Base-by-base conservation (phyloP, 64 coral and sea anemone genomes). In the Catalaphyllia jardinei region DNA sequence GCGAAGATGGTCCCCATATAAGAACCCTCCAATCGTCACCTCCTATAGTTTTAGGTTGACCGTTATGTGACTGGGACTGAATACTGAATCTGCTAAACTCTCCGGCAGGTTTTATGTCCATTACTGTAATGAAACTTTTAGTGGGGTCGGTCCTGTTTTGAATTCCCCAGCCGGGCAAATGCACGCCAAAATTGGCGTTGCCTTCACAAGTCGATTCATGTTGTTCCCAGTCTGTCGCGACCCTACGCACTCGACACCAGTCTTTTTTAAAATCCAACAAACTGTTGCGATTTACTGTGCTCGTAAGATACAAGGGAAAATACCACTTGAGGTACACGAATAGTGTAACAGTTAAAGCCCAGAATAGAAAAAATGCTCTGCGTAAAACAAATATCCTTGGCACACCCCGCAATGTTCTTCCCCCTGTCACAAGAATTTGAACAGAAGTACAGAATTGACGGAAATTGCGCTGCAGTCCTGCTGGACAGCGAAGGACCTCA, bases 1-100 rank as follows among this genome's bases (percentile, higher is more conserved):
- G 74, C 63, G 74, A 38, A 24, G 94, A 89, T 78, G 90, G 79
- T 39, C 94, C 94, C 28, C 69, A 87, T 59, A 95, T 77, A 64
- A 52, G 73, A 79, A 95, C 19, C 74, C 78, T 42, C 94, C 94
- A 95, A 38, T 91, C 84, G 72, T 95, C 94, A 4, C 94, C 94
- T 78, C 94, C 94, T 0, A 78, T 22, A 5, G 35, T 46, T 49
- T 92, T 83, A 18, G 73, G 78, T 14, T 73, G 3, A 28, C 94
- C 94, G 18, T 38, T 38, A 29, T 79, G 67, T 20, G 90, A 92
- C 79, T 95, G 94, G 50, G 90, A 92, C 60, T 95, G 94, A 86
- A 95, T 95, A 30, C 86, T 95, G 71, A 95, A 85, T 52, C 90
- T 78, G 42, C 90, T 95, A 55, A 95, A 95, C 10, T 95, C 94